A percentile compares a stretch with the other conserved stretches of the same genome.
phyloP scores from a whole-genome alignment of 2,113 vertebrate genomes.

The Calonectris borealis region DNA sequence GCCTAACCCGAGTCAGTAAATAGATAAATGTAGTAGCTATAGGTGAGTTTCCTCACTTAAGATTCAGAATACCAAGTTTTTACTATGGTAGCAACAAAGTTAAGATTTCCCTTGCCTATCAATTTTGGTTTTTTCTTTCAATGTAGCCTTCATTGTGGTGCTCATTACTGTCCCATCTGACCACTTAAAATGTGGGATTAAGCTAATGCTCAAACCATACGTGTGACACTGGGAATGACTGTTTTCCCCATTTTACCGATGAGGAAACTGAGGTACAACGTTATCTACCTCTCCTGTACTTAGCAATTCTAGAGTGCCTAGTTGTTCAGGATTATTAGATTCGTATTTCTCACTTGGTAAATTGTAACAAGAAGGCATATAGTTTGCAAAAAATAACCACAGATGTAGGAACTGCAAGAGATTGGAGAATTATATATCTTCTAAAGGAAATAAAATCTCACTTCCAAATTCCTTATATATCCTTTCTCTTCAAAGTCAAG shows the following conservation, averaged over 20 bases:
- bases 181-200: neutral
- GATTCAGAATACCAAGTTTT: neutral
- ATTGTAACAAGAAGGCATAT: neutral
- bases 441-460: neutral
- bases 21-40: neutral
- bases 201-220: neutral
- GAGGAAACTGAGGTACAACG: neutral
- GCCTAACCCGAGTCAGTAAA: neutral
- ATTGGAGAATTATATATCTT: neutral
- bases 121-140: neutral
- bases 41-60: neutral
- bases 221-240: neutral
- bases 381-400: neutral
- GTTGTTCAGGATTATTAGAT: neutral
- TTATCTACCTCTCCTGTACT: neutral
- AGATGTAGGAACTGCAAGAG: neutral
- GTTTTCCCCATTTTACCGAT: neutral
- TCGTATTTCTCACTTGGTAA: neutral
- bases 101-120: neutral
- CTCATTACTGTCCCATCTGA: neutral
- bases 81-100: neutral
- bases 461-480: neutral
- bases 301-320: neutral
- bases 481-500: neutral
- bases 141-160: neutral